Conservation (phyloP, 2,888 invertebrate species). For the Sialis lutaria region DNA sequence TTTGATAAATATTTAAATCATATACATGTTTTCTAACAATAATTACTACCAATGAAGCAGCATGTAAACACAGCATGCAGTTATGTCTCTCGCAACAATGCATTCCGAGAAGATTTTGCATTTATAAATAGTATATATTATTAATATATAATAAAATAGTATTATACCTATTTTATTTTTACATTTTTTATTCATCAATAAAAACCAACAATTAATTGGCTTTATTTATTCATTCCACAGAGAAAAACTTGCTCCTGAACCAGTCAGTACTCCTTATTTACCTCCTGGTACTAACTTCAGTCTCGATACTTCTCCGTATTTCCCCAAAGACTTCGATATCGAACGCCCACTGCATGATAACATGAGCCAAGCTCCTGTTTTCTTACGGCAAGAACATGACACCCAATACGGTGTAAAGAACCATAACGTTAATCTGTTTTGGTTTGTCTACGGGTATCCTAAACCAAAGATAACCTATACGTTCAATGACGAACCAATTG, state of each 20-base stretch:
- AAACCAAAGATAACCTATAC: conserved; percentile 85
- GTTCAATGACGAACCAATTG: conserved; percentile 68
- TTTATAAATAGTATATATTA: too few species aligned
- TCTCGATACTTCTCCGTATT: conserved; percentile 71
- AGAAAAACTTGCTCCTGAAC: conserved; percentile 60
- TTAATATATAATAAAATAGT: neutral
- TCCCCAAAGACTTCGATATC: conserved; percentile 84
- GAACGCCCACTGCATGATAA: conserved; percentile 74
- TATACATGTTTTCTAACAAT: too few species aligned
- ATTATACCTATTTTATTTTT: neutral
- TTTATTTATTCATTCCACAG: conserved; percentile 21
- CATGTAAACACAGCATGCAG: too few species aligned
- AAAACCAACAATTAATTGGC: neutral
- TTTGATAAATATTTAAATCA: too few species aligned
- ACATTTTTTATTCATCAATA: neutral
- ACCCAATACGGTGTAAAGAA: conserved; percentile 84
- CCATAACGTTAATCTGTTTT: conserved; percentile 75
- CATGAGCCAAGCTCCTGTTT: conserved; percentile 68
- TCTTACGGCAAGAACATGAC: conserved; percentile 73
- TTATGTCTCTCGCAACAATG: too few species aligned
- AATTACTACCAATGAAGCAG: too few species aligned
- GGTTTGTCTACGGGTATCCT: conserved; percentile 93
- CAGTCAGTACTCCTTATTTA: conserved; percentile 62
- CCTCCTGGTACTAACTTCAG: conserved; percentile 68
- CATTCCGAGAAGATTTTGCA: too few species aligned